Evolutionary conservation across 2,797 vertebrate species (phyloP), one percentile per base, ranked within the genome.

Genomic region (Anisognathus igniventris): DNA sequence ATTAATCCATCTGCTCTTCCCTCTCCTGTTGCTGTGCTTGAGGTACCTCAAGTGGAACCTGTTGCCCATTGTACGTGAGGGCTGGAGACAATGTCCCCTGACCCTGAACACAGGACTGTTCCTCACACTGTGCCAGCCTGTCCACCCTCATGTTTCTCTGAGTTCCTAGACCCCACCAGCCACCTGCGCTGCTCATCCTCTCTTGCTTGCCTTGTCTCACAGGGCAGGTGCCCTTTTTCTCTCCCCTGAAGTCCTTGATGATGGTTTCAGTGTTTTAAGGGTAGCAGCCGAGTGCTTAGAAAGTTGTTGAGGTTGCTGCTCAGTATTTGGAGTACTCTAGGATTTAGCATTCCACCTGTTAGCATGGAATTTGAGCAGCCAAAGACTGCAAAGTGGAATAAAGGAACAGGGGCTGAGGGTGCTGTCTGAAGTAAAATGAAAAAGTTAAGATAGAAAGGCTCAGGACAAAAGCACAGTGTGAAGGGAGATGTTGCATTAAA

Each of bases 61-160:
- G 14, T 23, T 70, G 14, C 21, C 31, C 9, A 7, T 60, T 3
- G 1, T 39, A 6, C 0, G 0, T 25, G 35, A 44, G 40, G 33
- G 31, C 53, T 81, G 85, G 87, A 78, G 71, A 28, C 30, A n/a
- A 6, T 58, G 10, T 70, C 23, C 60, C 1, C 1, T 31, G n/a
- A 3, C 19, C 30, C 70, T 31, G 25, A 65, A 15, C 2, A 0
- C 33, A 12, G 44, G 14, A n/a, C 27, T 44, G 27, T 20, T 45
- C 44, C 47, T 62, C 22, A 4, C 24, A 7, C 40, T 10, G n/a
- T 78, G 54, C 71, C 53, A 88, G 21, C 25, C 45, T 39, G 48
- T 64, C 56, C 56, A 39, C 31, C 33, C 12, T 28, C 1, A 0
- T 21, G 12, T 79, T 78, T 61, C 65, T 45, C 42, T 2, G 3